phyloP scores from a whole-genome alignment of 2,113 vertebrate species.

The Trochalopteron elliotii region DNA sequence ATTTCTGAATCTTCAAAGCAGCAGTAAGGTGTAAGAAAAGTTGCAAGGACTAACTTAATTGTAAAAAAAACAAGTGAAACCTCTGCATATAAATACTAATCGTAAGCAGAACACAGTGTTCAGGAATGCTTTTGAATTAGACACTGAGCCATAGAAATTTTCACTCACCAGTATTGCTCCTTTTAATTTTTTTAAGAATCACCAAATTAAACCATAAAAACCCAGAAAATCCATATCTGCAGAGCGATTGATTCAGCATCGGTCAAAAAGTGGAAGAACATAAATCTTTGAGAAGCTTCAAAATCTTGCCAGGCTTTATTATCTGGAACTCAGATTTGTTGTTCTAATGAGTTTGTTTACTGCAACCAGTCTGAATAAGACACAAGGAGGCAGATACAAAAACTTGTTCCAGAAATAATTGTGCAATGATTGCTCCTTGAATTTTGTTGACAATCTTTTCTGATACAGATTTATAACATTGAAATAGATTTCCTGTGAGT shows the following conservation, averaged over 20 bases:
- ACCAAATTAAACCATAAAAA: neutral
- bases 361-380: neutral
- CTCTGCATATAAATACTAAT: neutral
- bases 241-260: neutral
- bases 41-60: neutral
- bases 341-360: neutral
- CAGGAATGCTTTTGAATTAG: neutral
- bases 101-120: neutral
- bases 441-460: neutral
- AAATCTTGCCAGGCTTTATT: neutral
- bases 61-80: neutral
- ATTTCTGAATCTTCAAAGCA: neutral
- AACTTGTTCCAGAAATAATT: neutral
- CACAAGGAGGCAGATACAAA: neutral
- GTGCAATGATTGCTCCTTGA: neutral
- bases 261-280: neutral
- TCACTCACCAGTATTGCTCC: neutral
- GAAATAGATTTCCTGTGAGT: neutral
- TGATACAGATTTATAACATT: neutral
- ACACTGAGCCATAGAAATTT: neutral
- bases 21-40: neutral
- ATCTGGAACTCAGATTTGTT: neutral
- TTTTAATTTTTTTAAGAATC: neutral
- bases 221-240: neutral
- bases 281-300: neutral